Conservation (phyloP, 2,888 invertebrate species). For the Oscheius sp. region DNA sequence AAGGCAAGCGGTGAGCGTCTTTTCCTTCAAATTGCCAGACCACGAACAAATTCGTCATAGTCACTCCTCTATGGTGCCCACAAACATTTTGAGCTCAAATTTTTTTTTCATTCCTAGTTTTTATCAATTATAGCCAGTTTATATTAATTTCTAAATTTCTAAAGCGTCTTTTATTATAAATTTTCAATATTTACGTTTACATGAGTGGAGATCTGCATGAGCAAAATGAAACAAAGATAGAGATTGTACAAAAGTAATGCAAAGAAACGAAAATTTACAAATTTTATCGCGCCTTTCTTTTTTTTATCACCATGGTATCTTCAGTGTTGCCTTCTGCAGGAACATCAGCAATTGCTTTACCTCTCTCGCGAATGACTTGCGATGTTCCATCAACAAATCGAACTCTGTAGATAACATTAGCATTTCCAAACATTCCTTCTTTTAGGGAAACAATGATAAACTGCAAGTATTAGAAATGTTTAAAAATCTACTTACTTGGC, state of each 20-base stretch:
- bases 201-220: no score
- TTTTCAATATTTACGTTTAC: not conserved
- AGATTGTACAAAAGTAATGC: not conserved
- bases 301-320: not conserved
- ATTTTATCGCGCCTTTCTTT: not conserved
- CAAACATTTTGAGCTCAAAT: conserved; percentile 21
- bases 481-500: conserved; percentile 76
- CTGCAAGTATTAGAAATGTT: conserved; percentile 72
- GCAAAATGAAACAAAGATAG: no score
- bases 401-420: conserved; percentile 94
- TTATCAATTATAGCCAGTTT: conserved; percentile 6
- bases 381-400: conserved; percentile 95
- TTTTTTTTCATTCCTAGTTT: conserved; percentile 24
- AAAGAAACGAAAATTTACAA: not conserved
- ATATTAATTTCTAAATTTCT: not conserved
- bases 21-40: conserved; percentile 67
- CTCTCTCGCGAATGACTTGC: conserved; percentile 75
- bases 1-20: conserved; percentile 65
- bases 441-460: conserved; percentile 97
- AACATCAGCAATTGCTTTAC: not conserved
- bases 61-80: not conserved
- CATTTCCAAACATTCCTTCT: conserved; percentile 99
- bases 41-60: conserved; percentile 35
- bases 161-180: not conserved
- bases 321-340: no score